A percentile compares a stretch with the other conserved stretches of the same genome.
These are phyloP conservation scores for Ctena decussata DNA, from an alignment of 2,888 invertebrate genomes.

Conservation along the genomic window DNA sequence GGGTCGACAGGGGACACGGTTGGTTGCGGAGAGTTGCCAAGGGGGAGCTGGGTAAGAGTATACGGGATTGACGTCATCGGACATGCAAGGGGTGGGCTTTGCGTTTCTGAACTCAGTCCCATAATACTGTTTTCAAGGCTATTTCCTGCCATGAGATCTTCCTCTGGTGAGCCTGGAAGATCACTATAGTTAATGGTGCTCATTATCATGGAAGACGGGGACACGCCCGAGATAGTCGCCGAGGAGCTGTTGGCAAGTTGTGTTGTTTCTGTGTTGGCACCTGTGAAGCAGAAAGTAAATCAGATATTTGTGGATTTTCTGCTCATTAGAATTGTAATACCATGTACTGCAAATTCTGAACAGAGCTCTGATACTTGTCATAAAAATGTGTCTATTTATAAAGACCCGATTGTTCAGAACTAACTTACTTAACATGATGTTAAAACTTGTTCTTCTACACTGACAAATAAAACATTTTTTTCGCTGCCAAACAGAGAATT, in stretches of 20 bases:
- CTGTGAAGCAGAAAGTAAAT: conserved; percentile 34
- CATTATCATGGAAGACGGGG: conserved; percentile 54
- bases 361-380: too few relatives aligned
- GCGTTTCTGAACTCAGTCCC: conserved; percentile 36
- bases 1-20: conserved; percentile 68
- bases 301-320: too few relatives aligned
- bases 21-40: conserved; percentile 65
- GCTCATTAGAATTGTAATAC: too few relatives aligned
- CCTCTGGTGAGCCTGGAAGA: conserved; percentile 36
- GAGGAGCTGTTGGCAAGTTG: conserved; percentile 4
- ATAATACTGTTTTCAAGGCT: conserved; percentile 35
- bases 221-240: conserved; percentile 45
- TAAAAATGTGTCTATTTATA: too few relatives aligned
- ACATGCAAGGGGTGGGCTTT: conserved; percentile 52
- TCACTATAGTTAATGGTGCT: conserved; percentile 57
- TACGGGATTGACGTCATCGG: conserved; percentile 46
- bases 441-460: too few relatives aligned
- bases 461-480: too few relatives aligned
- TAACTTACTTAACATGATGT: too few relatives aligned
- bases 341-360: too few relatives aligned
- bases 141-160: conserved; percentile 22
- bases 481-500: too few relatives aligned
- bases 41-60: conserved; percentile 46
- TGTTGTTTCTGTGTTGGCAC: conserved; percentile 36
- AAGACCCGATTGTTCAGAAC: too few relatives aligned